Evolutionary conservation across 2,888 invertebrate genomes (phyloP), one percentile per base, ranked within the genome.

Genomic region (Rhodophaea formosa): DNA sequence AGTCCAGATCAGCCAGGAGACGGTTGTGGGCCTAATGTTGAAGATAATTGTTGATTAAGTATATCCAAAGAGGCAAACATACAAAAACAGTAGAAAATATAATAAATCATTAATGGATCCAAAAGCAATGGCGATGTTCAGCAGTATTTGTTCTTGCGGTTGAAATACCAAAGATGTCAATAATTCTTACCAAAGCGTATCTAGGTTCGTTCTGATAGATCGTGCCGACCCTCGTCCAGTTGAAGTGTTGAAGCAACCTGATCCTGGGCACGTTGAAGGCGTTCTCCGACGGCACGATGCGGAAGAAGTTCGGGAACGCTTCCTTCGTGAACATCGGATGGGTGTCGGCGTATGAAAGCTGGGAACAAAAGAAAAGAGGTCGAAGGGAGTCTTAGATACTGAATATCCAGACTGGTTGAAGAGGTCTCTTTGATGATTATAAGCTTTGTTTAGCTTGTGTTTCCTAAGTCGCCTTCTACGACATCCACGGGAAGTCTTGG

Each of bases 141-240:
- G n/a, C n/a, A n/a, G n/a, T n/a, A n/a, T n/a, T n/a, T n/a, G n/a
- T n/a, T n/a, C n/a, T n/a, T n/a, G n/a, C n/a, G n/a, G n/a, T n/a
- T n/a, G n/a, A n/a, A n/a, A n/a, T n/a, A n/a, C n/a, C n/a, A n/a
- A 23, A 23, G 23, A 23, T 23, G 3, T 5, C 5, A 39, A n/a
- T 10, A 5, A n/a, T 39, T 84, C 93, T 93, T 82, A 97, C 97
- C 91, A 98, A 88, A 3, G 98, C 96, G 82, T 98, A 98, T 84
- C 98, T 92, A 0, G 98, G 98, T 72, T 98, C 97, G 80, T 98
- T 98, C 85, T 98, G 98, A 82, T 98, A 99, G 63, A 99, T 95
- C 1, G 99, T 99, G 1, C 98, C 99, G 39, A 99, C 98, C 61
- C 97, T 92, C 0, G 97, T 98, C 99, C 99, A 99, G 88, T 99